Conservation (phyloP, 2,113 vertebrate species). For the Fregata magnificens region DNA sequence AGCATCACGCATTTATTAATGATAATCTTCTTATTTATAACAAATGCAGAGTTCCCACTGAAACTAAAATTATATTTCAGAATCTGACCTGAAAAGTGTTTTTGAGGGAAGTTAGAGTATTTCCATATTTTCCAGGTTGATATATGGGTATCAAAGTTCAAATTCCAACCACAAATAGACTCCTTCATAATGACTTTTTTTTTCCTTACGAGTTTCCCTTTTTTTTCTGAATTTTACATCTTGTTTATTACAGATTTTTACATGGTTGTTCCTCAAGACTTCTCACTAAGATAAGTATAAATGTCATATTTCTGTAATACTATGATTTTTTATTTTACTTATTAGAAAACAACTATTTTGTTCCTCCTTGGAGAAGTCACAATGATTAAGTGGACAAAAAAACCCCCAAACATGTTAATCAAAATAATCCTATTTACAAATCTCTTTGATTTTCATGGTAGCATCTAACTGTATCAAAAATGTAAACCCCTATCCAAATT, state of each 20-base stretch:
- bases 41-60: not conserved
- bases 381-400: not conserved
- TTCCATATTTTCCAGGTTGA: not conserved
- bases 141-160: not conserved
- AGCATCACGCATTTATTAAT: not conserved
- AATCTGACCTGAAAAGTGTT: not conserved
- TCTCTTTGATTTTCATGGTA: not conserved
- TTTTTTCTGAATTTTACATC: not conserved
- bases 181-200: not conserved
- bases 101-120: not conserved
- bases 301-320: not conserved
- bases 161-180: not conserved
- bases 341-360: not conserved
- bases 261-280: not conserved
- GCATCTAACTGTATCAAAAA: not conserved
- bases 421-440: not conserved
- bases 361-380: not conserved
- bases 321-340: not conserved
- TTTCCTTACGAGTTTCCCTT: not conserved
- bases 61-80: not conserved
- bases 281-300: not conserved
- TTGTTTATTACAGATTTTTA: not conserved
- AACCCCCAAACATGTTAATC: not conserved
- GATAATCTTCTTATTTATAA: not conserved
- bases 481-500: not conserved